phyloP scores from a whole-genome alignment of 2,888 invertebrate genomes.

The Charanyca ferruginea region DNA sequence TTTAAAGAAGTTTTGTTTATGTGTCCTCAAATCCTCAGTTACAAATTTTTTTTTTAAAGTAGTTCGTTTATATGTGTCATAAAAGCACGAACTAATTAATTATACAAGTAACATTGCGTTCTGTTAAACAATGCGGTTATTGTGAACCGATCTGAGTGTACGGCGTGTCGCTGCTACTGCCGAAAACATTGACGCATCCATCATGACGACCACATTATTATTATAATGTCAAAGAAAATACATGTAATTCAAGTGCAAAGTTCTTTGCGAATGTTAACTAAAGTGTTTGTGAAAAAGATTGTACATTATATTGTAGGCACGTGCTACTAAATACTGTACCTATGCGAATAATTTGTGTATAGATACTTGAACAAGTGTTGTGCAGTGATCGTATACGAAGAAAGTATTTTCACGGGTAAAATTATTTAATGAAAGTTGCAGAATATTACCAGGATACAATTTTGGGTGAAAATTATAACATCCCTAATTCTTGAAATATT shows the following conservation, averaged over 20 bases:
- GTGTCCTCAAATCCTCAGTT: no score
- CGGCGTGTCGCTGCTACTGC: conserved; percentile 26
- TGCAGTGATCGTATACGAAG: neutral
- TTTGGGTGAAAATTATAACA: neutral
- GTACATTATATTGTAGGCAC: neutral
- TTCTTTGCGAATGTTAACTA: conserved; percentile 12
- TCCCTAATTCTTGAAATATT: neutral
- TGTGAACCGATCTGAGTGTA: conserved; percentile 52
- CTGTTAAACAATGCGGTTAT: conserved; percentile 54
- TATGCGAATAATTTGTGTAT: conserved; percentile 6
- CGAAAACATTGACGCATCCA: conserved; percentile 8
- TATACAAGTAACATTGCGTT: conserved; percentile 27
- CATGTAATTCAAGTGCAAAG: neutral
- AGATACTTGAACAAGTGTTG: neutral
- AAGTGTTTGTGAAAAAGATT: neutral
- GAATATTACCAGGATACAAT: neutral
- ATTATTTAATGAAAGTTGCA: neutral
- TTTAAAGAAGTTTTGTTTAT: no score
- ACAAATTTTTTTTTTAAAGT: no score
- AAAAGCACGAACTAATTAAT: conserved; percentile 15
- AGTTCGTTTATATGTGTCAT: conserved; percentile 19
- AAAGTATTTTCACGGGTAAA: conserved; percentile 3
- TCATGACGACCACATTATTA: neutral
- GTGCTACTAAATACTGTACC: neutral
- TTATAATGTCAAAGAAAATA: neutral